Evolutionary conservation across 2,888 invertebrate species (phyloP).

Genomic region (Drosophila flavopinicola): DNA sequence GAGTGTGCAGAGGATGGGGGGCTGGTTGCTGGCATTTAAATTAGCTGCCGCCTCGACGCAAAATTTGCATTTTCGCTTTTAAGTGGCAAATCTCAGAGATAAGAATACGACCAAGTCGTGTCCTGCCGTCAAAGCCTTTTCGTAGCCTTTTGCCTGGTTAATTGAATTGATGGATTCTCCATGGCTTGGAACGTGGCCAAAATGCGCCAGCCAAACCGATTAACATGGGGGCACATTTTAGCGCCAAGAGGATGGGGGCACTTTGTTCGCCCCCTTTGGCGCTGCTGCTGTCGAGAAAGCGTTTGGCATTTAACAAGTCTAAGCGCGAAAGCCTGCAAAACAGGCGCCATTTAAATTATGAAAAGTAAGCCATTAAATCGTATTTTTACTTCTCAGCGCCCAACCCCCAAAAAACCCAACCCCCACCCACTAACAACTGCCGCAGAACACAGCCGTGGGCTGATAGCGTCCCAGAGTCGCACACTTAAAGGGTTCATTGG

Average conservation of each 20-base stretch:
- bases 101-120: slow-evolving; percentile 31
- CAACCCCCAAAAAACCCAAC: not conserved
- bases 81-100: slow-evolving; percentile 69
- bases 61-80: slow-evolving; percentile 76
- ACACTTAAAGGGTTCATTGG: slow-evolving; percentile 51
- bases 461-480: slow-evolving; percentile 38
- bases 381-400: slow-evolving; percentile 69
- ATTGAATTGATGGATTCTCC: slow-evolving; percentile 75
- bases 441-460: slow-evolving; percentile 34
- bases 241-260: not conserved
- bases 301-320: slow-evolving; percentile 58
- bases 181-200: slow-evolving; percentile 41
- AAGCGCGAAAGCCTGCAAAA: slow-evolving; percentile 19
- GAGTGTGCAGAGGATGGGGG: not conserved
- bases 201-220: slow-evolving; percentile 53
- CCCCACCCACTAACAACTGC: not conserved
- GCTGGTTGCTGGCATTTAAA: slow-evolving; percentile 60
- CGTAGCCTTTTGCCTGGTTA: no score
- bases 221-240: no score
- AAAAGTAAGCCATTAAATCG: slow-evolving; percentile 82
- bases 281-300: slow-evolving; percentile 36
- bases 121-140: slow-evolving; percentile 33
- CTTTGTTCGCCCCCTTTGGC: not conserved
- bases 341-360: slow-evolving; percentile 75
- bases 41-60: slow-evolving; percentile 54